Conservation (phyloP, 2,888 invertebrate genomes). For the Athrips mouffetella region DNA sequence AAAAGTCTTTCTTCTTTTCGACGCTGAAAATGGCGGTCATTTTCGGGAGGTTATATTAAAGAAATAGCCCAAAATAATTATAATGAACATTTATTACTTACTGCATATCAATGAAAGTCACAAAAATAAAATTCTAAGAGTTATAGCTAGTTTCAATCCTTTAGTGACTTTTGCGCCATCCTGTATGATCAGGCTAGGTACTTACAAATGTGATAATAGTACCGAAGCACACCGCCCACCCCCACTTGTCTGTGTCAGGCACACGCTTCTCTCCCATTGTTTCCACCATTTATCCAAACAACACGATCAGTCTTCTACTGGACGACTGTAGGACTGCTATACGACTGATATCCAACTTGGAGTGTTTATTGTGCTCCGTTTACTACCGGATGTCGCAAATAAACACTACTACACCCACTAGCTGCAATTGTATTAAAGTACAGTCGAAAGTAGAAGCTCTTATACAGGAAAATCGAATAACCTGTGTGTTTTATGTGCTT, state of each 20-base stretch:
- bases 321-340: not conserved
- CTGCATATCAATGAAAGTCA: slow-evolving; percentile 6
- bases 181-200: no score
- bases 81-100: no score
- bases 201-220: slow-evolving; percentile 82
- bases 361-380: not conserved
- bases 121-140: not conserved
- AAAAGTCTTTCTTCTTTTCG: no score
- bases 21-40: no score
- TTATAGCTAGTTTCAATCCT: not conserved
- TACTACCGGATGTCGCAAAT: slow-evolving; percentile 4
- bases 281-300: slow-evolving; percentile 30
- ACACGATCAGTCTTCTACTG: not conserved
- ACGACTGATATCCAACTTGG: no score
- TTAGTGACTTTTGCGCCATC: no score
- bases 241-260: slow-evolving; percentile 67
- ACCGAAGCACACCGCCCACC: slow-evolving; percentile 81
- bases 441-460: no score
- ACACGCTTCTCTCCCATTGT: slow-evolving; percentile 23
- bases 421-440: not conserved
- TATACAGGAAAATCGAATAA: no score
- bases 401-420: no score
- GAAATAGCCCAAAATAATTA: no score
- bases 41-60: no score
- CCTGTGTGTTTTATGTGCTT: no score